Evolutionary conservation across 2,797 vertebrate genomes (phyloP).

Genomic region (Channa striata): DNA sequence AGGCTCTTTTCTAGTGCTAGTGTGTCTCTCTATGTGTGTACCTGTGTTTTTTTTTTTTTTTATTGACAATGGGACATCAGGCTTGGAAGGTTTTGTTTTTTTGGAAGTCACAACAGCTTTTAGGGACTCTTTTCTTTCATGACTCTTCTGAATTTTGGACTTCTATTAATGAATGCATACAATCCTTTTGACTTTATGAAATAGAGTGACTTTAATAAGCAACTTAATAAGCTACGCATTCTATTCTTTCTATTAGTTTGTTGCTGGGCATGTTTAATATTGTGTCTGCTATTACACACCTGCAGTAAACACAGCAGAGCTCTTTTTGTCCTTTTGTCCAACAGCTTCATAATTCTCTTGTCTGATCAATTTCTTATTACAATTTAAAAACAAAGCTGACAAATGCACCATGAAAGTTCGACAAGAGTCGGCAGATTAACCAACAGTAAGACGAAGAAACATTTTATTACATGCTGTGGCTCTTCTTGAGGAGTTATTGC

Average conservation of each 20-base stretch:
- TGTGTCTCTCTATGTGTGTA: not conserved
- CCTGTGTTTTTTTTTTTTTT: not conserved
- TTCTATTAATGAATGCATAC: too few relatives aligned
- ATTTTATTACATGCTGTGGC: constrained; percentile 38
- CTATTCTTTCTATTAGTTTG: not conserved
- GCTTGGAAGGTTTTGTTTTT: not conserved
- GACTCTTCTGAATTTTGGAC: too few relatives aligned
- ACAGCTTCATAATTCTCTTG: not conserved
- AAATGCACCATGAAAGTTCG: constrained; percentile 3
- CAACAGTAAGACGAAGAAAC: constrained; percentile 9
- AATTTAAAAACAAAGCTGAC: constrained; percentile 13
- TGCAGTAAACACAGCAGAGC: constrained; percentile 14
- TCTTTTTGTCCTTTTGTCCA: constrained; percentile 19
- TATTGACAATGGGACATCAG: not conserved
- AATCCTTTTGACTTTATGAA: not conserved
- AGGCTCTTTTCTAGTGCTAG: not conserved
- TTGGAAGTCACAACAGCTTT: not conserved
- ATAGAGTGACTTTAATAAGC: not conserved
- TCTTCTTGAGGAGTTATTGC: constrained; percentile 6
- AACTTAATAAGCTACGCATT: not conserved
- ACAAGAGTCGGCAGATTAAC: constrained; percentile 15
- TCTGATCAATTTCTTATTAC: constrained; percentile 2
- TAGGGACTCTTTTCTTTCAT: too few relatives aligned
- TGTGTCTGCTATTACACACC: not conserved
- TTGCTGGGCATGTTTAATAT: not conserved